phyloP scores from a whole-genome alignment of 2,113 vertebrate species.

The Mixornis gularis region DNA sequence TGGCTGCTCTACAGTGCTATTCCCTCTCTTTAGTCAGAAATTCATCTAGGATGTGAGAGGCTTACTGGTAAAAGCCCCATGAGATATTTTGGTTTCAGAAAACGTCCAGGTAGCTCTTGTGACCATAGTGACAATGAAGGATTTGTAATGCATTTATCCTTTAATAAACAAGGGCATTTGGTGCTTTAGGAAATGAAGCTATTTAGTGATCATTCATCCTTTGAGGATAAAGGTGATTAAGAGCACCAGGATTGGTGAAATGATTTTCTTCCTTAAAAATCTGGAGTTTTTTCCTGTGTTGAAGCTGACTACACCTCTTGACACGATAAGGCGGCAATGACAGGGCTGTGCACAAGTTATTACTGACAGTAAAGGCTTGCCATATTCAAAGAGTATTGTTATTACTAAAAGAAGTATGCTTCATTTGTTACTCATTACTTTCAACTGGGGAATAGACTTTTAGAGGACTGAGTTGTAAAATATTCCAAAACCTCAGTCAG shows the following conservation, averaged over 20 bases:
- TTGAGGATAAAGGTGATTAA: constrained; percentile 59
- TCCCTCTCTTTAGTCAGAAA: neutral
- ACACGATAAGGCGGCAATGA: neutral
- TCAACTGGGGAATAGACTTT: neutral
- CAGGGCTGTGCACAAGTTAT: neutral
- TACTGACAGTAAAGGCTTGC: neutral
- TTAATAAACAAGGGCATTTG: constrained; percentile 10
- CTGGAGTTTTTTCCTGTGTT: neutral
- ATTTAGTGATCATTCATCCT: neutral
- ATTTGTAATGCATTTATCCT: neutral
- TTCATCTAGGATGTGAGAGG: neutral
- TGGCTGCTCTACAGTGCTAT: neutral
- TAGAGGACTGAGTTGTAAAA: neutral
- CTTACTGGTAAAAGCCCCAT: neutral
- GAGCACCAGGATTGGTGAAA: constrained; percentile 44
- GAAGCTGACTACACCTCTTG: neutral
- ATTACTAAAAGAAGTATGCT: neutral
- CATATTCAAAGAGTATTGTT: neutral
- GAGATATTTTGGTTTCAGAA: neutral
- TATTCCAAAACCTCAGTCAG: neutral
- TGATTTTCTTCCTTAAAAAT: constrained; percentile 12
- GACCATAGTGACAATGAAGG: neutral
- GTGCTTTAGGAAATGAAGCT: neutral
- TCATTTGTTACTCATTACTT: neutral
- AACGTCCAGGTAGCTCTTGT: neutral